A percentile compares a stretch with the other conserved stretches of the same genome.
These are phyloP conservation scores for Mastomys coucha DNA, from an alignment of 2,113 vertebrate genomes.

Conservation along the genomic window DNA sequence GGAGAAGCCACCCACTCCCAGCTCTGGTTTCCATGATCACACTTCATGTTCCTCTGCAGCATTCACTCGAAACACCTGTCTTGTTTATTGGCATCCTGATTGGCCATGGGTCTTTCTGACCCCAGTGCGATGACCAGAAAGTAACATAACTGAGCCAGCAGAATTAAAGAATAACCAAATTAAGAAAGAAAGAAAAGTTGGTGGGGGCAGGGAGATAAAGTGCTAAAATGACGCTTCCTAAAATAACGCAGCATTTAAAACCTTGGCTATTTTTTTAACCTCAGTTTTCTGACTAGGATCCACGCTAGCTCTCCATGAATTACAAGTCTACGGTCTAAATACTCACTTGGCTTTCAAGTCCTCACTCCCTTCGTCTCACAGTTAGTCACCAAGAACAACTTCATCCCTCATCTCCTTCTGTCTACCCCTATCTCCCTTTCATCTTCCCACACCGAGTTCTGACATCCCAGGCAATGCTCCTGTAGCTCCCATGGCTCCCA, in stretches of 20 bases:
- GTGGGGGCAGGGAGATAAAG: not conserved
- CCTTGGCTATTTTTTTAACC: not conserved
- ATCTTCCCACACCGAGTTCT: not conserved
- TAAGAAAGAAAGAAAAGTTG: not conserved
- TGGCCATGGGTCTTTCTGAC: not conserved
- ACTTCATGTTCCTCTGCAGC: not conserved
- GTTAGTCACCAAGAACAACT: not conserved
- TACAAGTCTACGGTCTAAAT: not conserved
- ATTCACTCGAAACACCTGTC: not conserved
- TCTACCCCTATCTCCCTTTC: not conserved
- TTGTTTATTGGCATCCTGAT: not conserved
- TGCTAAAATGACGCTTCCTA: not conserved
- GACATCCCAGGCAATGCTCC: not conserved
- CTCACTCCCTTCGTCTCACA: not conserved
- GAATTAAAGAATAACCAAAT: not conserved
- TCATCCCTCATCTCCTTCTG: not conserved
- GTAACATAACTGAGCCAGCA: not conserved
- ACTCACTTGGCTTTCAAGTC: not conserved
- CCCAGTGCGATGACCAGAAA: not conserved
- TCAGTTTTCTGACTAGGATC: not conserved
- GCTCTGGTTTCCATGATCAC: not conserved
- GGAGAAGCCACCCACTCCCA: not conserved
- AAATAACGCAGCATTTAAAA: not conserved
- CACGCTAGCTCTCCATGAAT: not conserved
- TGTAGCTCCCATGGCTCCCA: rapidly evolving